Evolutionary conservation across 2,888 invertebrate species (phyloP).

Genomic region (Drosophila recens): DNA sequence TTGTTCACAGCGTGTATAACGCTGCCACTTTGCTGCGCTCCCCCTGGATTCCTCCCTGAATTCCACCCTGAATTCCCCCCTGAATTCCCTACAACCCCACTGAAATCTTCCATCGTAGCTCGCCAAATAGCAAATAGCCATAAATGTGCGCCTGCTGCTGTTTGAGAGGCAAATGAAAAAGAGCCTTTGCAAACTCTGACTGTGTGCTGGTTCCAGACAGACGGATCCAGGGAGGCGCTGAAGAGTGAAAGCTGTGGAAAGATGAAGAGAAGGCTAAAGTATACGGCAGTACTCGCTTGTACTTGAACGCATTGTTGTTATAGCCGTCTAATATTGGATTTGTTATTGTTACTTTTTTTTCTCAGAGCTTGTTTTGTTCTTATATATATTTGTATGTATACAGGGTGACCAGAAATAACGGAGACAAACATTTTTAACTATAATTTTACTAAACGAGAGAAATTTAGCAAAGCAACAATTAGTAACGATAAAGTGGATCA

Average conservation of each 20-base stretch:
- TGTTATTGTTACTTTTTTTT: constrained; percentile 75
- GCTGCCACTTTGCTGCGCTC: constrained; percentile 23
- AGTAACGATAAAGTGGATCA: too few species aligned
- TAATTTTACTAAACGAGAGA: too few species aligned
- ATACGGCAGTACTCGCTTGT: constrained; percentile 24
- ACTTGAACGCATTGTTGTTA: constrained; percentile 70
- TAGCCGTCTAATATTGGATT: constrained; percentile 76
- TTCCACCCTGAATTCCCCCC: not conserved
- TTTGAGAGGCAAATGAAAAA: constrained; percentile 11
- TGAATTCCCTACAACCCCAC: not conserved
- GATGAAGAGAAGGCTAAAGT: not conserved
- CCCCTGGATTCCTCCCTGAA: not conserved
- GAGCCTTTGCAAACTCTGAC: constrained; percentile 37
- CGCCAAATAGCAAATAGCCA: constrained; percentile 64
- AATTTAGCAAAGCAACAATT: too few species aligned
- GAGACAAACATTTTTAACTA: too few species aligned
- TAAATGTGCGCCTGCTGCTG: constrained; percentile 66
- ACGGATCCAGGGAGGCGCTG: not conserved
- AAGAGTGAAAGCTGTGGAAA: not conserved
- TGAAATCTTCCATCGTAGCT: constrained; percentile 1
- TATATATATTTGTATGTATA: constrained; percentile 4
- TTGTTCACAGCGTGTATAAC: constrained; percentile 51
- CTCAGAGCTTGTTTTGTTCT: constrained; percentile 42
- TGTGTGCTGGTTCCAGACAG: constrained; percentile 7
- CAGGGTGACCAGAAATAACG: too few species aligned